A percentile compares a stretch with the other conserved stretches of the same genome.
Evolutionary conservation across 2,888 invertebrate genomes (phyloP).

Genomic region (Drosophila trichaetosa): DNA sequence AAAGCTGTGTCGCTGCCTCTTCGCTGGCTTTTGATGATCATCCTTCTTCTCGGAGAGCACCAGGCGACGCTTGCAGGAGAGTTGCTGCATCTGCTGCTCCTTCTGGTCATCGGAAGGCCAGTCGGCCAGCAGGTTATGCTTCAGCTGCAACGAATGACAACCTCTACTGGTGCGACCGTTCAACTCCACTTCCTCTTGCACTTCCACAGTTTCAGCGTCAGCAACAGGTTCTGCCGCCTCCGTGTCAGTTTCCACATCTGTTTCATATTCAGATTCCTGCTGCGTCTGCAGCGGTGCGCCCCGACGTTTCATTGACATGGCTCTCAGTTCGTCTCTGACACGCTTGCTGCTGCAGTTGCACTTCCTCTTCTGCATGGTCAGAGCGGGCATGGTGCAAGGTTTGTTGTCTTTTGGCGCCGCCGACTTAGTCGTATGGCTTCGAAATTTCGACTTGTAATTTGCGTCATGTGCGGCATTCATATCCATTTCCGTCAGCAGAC

Average conservation of each 20-base stretch:
- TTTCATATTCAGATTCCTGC: neutral
- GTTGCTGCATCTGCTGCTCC: neutral
- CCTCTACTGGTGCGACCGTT: neutral
- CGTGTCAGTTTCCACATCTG: neutral
- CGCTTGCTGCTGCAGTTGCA: neutral
- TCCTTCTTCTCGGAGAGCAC: too few species aligned
- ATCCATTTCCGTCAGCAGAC: too few species aligned
- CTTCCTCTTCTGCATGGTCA: neutral
- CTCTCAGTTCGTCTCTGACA: neutral
- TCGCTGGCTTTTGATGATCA: neutral
- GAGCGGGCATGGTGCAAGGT: constrained; percentile 18
- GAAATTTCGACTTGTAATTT: too few species aligned
- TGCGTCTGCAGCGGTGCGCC: neutral
- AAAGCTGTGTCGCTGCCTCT: neutral
- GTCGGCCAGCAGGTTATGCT: neutral
- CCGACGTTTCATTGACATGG: neutral
- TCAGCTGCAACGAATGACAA: neutral
- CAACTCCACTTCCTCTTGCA: neutral
- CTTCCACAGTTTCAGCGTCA: neutral
- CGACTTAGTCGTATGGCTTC: too few species aligned
- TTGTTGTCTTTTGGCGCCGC: constrained; percentile 1
- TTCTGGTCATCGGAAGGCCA: neutral
- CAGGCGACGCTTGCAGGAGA: too few species aligned
- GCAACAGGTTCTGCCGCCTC: neutral
- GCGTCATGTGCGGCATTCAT: too few species aligned